Evolutionary conservation across 2,797 vertebrate species (phyloP), one percentile per base, ranked within the genome.

Genomic region (Mareca strepera): DNA sequence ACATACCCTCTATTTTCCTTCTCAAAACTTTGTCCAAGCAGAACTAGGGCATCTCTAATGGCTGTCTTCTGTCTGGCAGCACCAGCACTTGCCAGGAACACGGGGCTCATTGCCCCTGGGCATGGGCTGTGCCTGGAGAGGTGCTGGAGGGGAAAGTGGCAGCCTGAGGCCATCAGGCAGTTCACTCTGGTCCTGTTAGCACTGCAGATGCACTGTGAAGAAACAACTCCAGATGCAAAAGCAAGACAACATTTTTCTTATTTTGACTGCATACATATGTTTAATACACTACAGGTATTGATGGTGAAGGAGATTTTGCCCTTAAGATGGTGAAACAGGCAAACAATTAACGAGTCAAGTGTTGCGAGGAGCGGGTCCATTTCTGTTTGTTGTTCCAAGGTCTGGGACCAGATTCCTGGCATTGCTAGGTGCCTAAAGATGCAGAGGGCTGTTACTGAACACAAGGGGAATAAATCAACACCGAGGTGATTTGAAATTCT

Each of bases 151-250:
- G 33, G 66, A 70, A 58, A 5, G 39, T 8, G 33, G 29, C 43
- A 82, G 67, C 46, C 56, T 1, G 3, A 89, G 37, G 52, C 58
- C 43, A 7, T 13, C 26, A 28, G 67, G 13, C 17, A 23, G 13
- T 23, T 83, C 31, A 8, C 9, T 10, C 4, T 83, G 53, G 4
- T 66, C 56, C 31, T 58, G 33, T 29, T 29, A 31, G 53, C 28
- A 35, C 58, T 56, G 17, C 41, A 46, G 39, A 9, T 62, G 29
- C 35, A 28, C 18, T 4, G 17, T 53, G 64, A 69, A 26, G 60
- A 88, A 90, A 76, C 11, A 12, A 74, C 37, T 73, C 21, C 68
- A 55, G 46, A 43, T 92, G 44, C 37, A 74, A 70, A 93, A 76
- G 5, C 11, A 6, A 14, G n/a, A 31, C 22, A 69, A 16, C 5